phyloP scores from a whole-genome alignment of 2,113 vertebrate genomes.

The Sinocyclocheilus maitianheensis region DNA sequence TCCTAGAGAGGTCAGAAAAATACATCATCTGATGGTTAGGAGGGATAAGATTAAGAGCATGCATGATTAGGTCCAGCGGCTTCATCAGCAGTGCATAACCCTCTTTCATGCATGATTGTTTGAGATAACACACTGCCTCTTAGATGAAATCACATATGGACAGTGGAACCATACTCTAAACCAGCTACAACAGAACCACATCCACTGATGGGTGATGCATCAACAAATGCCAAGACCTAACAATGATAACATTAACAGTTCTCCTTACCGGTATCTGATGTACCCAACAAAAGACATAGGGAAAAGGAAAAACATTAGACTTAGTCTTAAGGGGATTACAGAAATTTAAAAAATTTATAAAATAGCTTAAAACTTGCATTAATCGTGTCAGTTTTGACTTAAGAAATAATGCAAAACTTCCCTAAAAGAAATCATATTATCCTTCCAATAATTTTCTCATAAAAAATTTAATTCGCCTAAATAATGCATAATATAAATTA shows the following conservation, averaged over 20 bases:
- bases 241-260: not conserved
- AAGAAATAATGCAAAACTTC: not conserved
- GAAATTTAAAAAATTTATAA: not conserved
- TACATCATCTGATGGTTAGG: conserved; percentile 69
- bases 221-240: not conserved
- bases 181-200: conserved; percentile 8
- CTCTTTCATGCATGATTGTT: conserved; percentile 26
- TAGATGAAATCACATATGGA: not conserved
- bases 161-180: not conserved
- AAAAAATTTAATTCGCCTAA: not conserved
- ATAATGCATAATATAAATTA: not conserved
- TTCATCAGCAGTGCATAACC: conserved; percentile 1
- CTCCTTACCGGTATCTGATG: conserved; percentile 58
- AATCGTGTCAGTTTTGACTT: not conserved
- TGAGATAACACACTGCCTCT: not conserved
- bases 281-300: conserved; percentile 47
- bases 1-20: conserved; percentile 73
- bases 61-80: conserved; percentile 73
- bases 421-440: not conserved
- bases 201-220: conserved; percentile 31
- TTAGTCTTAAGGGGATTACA: not conserved
- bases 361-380: not conserved
- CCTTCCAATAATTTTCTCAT: not conserved
- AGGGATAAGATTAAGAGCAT: conserved; percentile 69
- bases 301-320: conserved; percentile 43